phyloP scores from a whole-genome alignment of 2,888 invertebrate species.

The Tyria jacobaeae region DNA sequence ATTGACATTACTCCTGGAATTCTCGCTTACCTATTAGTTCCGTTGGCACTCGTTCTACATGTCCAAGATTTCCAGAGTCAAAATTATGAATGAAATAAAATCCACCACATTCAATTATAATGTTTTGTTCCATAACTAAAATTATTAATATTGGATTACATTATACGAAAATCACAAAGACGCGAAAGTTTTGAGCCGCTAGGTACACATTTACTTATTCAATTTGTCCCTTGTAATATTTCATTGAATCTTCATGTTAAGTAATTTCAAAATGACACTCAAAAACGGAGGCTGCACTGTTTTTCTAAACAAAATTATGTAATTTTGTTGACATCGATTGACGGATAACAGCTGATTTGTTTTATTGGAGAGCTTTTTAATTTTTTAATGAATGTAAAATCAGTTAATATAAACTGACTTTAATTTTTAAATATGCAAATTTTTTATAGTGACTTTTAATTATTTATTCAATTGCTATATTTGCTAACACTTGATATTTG shows the following conservation, averaged over 20 bases:
- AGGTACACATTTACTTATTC: slow-evolving; percentile 68
- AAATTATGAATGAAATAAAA: slow-evolving; percentile 95
- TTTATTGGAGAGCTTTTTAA: slow-evolving; percentile 81
- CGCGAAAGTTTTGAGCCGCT: slow-evolving; percentile 64
- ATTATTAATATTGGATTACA: slow-evolving; percentile 72
- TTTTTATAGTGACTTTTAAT: slow-evolving; percentile 60
- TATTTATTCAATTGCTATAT: slow-evolving; percentile 48
- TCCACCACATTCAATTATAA: slow-evolving; percentile 88
- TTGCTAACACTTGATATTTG: slow-evolving; percentile 73
- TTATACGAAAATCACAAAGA: slow-evolving; percentile 75
- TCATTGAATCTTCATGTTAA: slow-evolving; percentile 75
- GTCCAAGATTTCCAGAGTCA: slow-evolving; percentile 95
- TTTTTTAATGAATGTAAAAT: slow-evolving; percentile 50
- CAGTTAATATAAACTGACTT: slow-evolving; percentile 44
- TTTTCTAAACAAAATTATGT: slow-evolving; percentile 87
- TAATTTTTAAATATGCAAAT: slow-evolving; percentile 55
- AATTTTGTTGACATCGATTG: slow-evolving; percentile 88
- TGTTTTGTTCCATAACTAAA: slow-evolving; percentile 80
- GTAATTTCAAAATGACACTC: slow-evolving; percentile 78
- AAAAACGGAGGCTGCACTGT: slow-evolving; percentile 82
- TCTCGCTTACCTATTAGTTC: slow-evolving; percentile 84
- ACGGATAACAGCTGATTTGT: slow-evolving; percentile 87
- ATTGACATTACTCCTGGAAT: slow-evolving; percentile 23
- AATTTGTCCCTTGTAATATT: slow-evolving; percentile 74
- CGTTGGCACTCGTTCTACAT: slow-evolving; percentile 91